A percentile compares a stretch with the other conserved stretches of the same genome.
These are phyloP conservation scores for Sisyra nigra DNA, from an alignment of 2,888 invertebrate species.

Conservation along the genomic window DNA sequence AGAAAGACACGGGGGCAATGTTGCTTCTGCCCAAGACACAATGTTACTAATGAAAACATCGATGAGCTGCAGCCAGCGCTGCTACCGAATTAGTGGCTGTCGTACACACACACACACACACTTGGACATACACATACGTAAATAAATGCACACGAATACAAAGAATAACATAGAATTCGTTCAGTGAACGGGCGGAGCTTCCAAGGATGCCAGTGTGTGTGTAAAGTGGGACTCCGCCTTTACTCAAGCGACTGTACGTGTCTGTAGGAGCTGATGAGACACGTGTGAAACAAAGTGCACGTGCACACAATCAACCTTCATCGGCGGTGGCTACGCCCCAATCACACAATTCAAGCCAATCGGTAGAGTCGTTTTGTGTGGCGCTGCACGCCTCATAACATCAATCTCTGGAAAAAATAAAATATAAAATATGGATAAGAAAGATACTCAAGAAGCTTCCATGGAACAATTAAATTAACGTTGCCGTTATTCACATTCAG, in stretches of 20 bases:
- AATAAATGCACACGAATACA: not conserved
- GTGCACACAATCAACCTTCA: conserved; percentile 6
- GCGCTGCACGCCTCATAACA: not conserved
- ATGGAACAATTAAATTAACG: conserved; percentile 8
- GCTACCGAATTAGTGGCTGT: conserved; percentile 28
- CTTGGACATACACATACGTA: conserved; percentile 9
- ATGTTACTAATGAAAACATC: conserved; percentile 35
- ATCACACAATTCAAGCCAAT: conserved; percentile 8
- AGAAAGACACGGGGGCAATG: conserved; percentile 15
- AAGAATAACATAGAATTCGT: conserved; percentile 3
- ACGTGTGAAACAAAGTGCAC: not conserved
- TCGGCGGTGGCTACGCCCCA: not conserved
- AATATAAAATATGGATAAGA: no score
- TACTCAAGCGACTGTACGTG: not conserved
- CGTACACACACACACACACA: conserved; percentile 8
- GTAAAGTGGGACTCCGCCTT: not conserved
- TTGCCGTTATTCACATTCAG: conserved; percentile 11
- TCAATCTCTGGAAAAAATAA: no score
- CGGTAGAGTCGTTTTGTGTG: no score
- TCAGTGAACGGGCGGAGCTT: not conserved
- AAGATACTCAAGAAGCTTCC: no score
- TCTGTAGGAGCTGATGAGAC: not conserved
- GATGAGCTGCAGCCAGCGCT: conserved; percentile 15
- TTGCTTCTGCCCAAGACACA: conserved; percentile 29
- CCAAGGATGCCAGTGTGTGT: conserved; percentile 8